These are phyloP conservation scores for Tenualosa thibaudeaui DNA, from an alignment of 2,797 vertebrate species.

Conservation along the genomic window DNA sequence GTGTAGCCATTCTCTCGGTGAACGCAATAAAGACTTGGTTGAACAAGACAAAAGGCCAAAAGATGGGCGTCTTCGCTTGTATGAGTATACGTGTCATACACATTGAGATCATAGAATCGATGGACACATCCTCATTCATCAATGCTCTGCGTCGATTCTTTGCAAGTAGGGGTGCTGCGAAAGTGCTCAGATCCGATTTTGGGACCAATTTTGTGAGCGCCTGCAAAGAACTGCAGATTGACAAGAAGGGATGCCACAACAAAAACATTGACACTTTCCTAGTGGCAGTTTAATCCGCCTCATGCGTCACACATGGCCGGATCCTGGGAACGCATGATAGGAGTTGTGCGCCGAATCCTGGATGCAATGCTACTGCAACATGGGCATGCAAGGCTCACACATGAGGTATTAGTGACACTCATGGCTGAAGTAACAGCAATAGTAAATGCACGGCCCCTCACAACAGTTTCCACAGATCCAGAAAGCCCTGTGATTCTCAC, in stretches of 20 bases:
- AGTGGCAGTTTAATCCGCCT: constrained; percentile 40
- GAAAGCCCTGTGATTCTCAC: not conserved
- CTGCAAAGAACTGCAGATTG: constrained; percentile 14
- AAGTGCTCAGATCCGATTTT: constrained; percentile 25
- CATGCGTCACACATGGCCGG: constrained; percentile 43
- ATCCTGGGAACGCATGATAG: constrained; percentile 36
- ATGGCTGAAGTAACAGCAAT: constrained; percentile 37
- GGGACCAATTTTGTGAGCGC: constrained; percentile 26
- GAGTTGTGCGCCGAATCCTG: constrained; percentile 10
- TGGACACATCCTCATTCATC: constrained; percentile 18
- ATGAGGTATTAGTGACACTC: constrained; percentile 38
- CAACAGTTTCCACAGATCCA: constrained; percentile 25
- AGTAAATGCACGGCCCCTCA: constrained; percentile 36
- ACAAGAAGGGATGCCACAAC: too few species aligned
- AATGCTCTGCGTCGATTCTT: constrained; percentile 4
- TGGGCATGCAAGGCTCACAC: constrained; percentile 21
- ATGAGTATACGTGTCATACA: constrained; percentile 15
- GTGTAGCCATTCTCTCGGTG: too few species aligned
- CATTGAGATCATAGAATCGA: constrained; percentile 15
- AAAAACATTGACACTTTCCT: constrained; percentile 25
- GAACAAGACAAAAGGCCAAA: too few species aligned
- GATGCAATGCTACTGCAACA: constrained; percentile 32
- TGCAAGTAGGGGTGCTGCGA: constrained; percentile 14
- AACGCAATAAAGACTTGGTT: too few species aligned
- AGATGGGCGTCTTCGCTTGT: constrained; percentile 25